Percentiles rank a stretch among this genome's conserved stretches.
These are phyloP conservation scores for Nannospalax galili DNA, from an alignment of 2,113 vertebrate genomes.

Conservation along the genomic window DNA sequence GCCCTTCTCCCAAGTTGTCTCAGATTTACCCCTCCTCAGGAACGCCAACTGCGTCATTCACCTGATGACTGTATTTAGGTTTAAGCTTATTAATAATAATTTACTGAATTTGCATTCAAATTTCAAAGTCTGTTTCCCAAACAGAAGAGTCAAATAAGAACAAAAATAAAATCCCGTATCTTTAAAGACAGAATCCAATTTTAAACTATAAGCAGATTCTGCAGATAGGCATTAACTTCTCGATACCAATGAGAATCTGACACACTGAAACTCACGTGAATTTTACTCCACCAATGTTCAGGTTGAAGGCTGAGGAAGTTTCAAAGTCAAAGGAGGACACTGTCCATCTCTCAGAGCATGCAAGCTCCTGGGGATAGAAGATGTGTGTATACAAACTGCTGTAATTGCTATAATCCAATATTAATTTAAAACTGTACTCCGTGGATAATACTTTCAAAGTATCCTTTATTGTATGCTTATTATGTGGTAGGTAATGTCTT, in stretches of 20 bases:
- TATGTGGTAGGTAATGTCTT: background rate
- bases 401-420: background rate
- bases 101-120: constrained; percentile 19
- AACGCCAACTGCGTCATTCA: background rate
- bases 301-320: background rate
- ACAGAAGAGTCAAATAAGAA: background rate
- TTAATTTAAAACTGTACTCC: background rate
- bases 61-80: background rate
- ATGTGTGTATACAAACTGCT: background rate
- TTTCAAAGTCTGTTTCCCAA: constrained; percentile 35
- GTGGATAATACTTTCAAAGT: background rate
- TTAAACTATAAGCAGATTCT: background rate
- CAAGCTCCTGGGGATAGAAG: background rate
- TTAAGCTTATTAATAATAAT: constrained; percentile 7
- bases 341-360: background rate
- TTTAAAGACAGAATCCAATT: constrained; percentile 27
- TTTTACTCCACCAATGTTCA: background rate
- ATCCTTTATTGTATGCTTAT: background rate
- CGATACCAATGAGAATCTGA: background rate
- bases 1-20: background rate
- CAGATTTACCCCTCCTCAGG: background rate
- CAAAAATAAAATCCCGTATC: background rate
- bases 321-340: background rate
- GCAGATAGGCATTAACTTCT: background rate
- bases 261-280: background rate